These are phyloP conservation scores for Melipona bicolor DNA, from an alignment of 2,888 invertebrate genomes.

Conservation along the genomic window DNA sequence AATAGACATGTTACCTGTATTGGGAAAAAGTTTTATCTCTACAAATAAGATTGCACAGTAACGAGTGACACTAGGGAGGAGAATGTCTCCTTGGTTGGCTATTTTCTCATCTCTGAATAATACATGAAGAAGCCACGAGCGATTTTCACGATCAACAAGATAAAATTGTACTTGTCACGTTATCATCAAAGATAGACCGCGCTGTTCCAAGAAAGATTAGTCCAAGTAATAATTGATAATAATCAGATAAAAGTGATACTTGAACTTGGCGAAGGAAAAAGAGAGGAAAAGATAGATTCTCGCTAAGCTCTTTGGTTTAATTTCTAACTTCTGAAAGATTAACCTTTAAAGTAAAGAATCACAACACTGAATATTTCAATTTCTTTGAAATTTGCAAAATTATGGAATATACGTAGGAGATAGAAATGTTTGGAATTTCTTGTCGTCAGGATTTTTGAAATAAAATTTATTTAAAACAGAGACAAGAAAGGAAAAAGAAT, in stretches of 20 bases:
- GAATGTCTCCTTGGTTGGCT: background rate
- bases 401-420: too few species aligned
- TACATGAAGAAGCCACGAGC: background rate
- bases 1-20: too few species aligned
- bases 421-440: too few species aligned
- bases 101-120: too few species aligned
- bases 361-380: too few species aligned
- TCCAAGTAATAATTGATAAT: background rate
- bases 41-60: background rate
- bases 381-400: too few species aligned
- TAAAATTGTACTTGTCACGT: background rate
- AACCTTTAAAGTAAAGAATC: background rate
- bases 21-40: background rate
- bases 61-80: background rate
- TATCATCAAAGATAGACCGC: background rate
- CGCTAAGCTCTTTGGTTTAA: background rate
- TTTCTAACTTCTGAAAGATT: background rate
- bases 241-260: background rate
- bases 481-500: too few species aligned
- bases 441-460: too few species aligned
- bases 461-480: too few species aligned
- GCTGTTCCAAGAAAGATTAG: background rate
- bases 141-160: background rate
- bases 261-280: background rate
- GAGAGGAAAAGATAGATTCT: background rate